Percentiles rank a stretch among this genome's conserved stretches.
Evolutionary conservation across 2,888 invertebrate species (phyloP).

Genomic region (Drosophila helvetica): DNA sequence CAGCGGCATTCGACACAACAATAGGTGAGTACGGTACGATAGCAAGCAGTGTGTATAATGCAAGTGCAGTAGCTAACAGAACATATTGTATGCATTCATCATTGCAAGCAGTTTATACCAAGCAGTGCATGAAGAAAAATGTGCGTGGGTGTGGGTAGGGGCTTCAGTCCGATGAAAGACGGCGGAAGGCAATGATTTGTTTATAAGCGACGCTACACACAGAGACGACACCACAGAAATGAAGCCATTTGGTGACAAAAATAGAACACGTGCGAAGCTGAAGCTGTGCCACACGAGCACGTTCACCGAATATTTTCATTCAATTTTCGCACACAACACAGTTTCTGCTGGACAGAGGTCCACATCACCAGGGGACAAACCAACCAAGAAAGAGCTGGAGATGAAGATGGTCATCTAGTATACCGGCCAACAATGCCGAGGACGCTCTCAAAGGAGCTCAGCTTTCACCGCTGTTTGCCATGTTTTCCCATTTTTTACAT

Average conservation of each 20-base stretch:
- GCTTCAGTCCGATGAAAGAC: not conserved
- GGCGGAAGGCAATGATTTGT: conserved; percentile 43
- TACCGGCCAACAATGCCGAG: conserved; percentile 9
- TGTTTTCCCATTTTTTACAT: conserved; percentile 1
- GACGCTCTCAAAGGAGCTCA: conserved; percentile 15
- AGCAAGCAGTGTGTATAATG: not conserved
- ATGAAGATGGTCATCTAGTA: not conserved
- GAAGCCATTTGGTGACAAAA: conserved; percentile 20
- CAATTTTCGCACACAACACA: conserved; percentile 64
- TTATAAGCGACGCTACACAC: conserved; percentile 43
- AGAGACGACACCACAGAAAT: conserved; percentile 12
- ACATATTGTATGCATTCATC: too few relatives aligned
- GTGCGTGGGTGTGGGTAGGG: conserved; percentile 3
- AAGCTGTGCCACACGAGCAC: conserved; percentile 11
- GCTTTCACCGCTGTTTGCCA: conserved; percentile 35
- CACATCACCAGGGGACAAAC: not conserved
- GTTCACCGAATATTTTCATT: conserved; percentile 53
- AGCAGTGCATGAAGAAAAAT: not conserved
- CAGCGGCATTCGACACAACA: conserved; percentile 83
- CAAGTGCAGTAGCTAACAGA: not conserved
- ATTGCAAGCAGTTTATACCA: conserved; percentile 3
- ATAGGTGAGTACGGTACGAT: conserved; percentile 76
- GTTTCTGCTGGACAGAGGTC: conserved; percentile 46
- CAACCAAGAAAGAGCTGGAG: conserved; percentile 5
- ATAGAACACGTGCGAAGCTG: conserved; percentile 24